These are phyloP conservation scores for Schmidtea mediterranea DNA, from an alignment of 1,140 invertebrate genomes.

Conservation along the genomic window DNA sequence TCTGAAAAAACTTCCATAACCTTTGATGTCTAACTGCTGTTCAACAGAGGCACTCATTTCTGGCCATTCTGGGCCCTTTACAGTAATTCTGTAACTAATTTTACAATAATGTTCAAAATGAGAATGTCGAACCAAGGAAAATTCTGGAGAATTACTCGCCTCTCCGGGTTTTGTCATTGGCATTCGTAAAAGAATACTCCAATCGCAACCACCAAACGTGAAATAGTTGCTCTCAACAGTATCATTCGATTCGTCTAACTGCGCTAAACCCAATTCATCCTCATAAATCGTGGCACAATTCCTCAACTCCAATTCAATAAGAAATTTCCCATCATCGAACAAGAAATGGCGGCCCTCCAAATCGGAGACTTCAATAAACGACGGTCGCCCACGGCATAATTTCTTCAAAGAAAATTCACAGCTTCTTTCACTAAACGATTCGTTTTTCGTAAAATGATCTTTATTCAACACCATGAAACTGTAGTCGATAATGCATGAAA, in stretches of 20 bases:
- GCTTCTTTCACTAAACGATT: slow-evolving; percentile 46
- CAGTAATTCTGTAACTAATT: slow-evolving; percentile 38
- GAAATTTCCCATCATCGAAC: slow-evolving; percentile 52
- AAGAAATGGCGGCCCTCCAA: slow-evolving; percentile 46
- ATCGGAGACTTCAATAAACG: slow-evolving; percentile 49
- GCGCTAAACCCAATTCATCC: slow-evolving; percentile 37
- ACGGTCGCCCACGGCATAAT: slow-evolving; percentile 45
- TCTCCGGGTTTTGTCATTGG: slow-evolving; percentile 22
- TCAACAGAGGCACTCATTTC: slow-evolving; percentile 48
- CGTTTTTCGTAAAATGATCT: slow-evolving; percentile 55
- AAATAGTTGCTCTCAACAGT: slow-evolving; percentile 40
- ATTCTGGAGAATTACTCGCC: slow-evolving; percentile 30
- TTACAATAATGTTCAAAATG: slow-evolving; percentile 52
- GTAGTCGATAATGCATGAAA: slow-evolving; percentile 40
- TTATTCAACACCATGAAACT: slow-evolving; percentile 53
- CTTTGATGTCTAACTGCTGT: slow-evolving; percentile 45
- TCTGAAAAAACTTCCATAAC: slow-evolving; percentile 31
- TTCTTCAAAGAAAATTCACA: slow-evolving; percentile 43
- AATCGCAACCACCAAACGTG: slow-evolving; percentile 50
- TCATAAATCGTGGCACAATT: slow-evolving; percentile 48
- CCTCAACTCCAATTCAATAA: slow-evolving; percentile 47
- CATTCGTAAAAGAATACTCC: slow-evolving; percentile 41
- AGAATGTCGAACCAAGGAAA: slow-evolving; percentile 44
- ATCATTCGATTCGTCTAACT: neutral
- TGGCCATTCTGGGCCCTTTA: slow-evolving; percentile 42